Evolutionary conservation across 2,797 vertebrate species (phyloP).

Genomic region (Eupleurogrammus muticus): DNA sequence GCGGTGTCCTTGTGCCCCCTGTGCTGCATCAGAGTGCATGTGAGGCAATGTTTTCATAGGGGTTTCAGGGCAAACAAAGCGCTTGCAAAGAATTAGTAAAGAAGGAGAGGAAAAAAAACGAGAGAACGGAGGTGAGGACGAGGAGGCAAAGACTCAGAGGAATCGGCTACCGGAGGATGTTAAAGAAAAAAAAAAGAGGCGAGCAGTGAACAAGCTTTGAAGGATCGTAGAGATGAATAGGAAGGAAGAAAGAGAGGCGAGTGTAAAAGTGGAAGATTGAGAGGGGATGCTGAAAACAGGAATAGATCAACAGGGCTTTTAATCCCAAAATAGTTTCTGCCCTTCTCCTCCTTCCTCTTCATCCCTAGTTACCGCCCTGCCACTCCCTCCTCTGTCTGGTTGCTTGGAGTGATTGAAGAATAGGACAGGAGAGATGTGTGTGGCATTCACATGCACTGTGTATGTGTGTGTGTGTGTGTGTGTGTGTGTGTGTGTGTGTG

Average conservation of each 20-base stretch:
- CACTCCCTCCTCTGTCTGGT: conserved; percentile 43
- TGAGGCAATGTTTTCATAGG: conserved; percentile 37
- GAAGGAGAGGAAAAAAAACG: conserved; percentile 30
- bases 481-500: conserved; percentile 3
- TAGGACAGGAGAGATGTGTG: conserved; percentile 40
- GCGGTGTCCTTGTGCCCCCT: conserved; percentile 35
- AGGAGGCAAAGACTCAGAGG: conserved; percentile 39
- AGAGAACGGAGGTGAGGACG: conserved; percentile 22
- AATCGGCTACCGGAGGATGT: conserved; percentile 31
- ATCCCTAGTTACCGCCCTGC: conserved; percentile 53
- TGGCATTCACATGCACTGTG: conserved; percentile 8
- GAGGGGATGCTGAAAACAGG: conserved; percentile 70
- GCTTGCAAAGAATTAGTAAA: conserved; percentile 41
- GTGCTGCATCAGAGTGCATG: conserved; percentile 15
- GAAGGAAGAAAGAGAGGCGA: conserved; percentile 54
- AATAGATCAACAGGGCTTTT: conserved; percentile 78
- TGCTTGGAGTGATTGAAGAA: conserved; percentile 66
- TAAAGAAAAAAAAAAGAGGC: conserved; percentile 41
- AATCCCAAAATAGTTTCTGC: conserved; percentile 74
- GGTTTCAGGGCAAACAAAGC: conserved; percentile 37
- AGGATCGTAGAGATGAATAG: conserved; percentile 56
- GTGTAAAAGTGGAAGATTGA: conserved; percentile 69
- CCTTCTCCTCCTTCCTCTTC: conserved; percentile 56
- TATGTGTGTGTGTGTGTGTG: conserved; percentile 27
- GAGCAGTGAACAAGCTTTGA: conserved; percentile 50